Percentiles rank a stretch among this genome's conserved stretches.
These are phyloP conservation scores for Lithosia quadra DNA, from an alignment of 2,888 invertebrate genomes.

Conservation along the genomic window DNA sequence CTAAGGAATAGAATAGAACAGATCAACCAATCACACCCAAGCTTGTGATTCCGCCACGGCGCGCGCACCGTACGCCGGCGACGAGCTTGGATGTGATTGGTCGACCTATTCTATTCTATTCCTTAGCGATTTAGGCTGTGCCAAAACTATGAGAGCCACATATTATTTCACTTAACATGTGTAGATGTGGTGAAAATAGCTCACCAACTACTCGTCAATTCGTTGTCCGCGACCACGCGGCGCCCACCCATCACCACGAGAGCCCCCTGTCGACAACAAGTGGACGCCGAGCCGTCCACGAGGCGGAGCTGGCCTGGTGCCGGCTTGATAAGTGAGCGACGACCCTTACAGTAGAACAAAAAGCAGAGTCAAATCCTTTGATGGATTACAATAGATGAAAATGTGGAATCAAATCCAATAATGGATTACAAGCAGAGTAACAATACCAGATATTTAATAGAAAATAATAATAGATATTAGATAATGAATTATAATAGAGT, in stretches of 20 bases:
- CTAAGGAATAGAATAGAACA: too few species aligned
- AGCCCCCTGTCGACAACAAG: not conserved
- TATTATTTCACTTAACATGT: not conserved
- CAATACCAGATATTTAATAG: too few species aligned
- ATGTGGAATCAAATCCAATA: not conserved
- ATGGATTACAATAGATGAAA: not conserved
- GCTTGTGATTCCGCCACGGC: too few species aligned
- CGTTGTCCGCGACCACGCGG: not conserved
- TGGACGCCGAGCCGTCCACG: conserved; percentile 1
- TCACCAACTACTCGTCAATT: not conserved
- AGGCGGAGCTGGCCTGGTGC: not conserved
- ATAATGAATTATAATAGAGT: not conserved
- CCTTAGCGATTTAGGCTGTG: too few species aligned
- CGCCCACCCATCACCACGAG: not conserved
- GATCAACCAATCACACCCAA: too few species aligned
- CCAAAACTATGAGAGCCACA: not conserved
- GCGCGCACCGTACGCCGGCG: too few species aligned
- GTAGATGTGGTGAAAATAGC: not conserved
- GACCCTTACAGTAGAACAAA: not conserved
- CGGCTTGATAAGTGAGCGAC: conserved; percentile 1
- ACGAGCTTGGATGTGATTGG: too few species aligned
- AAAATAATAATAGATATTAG: not conserved
- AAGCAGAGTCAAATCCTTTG: not conserved
- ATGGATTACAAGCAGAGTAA: too few species aligned
- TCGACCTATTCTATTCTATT: too few species aligned